These are phyloP conservation scores for Rhegmatorhina hoffmannsi DNA, from an alignment of 2,113 vertebrate genomes.

Conservation along the genomic window DNA sequence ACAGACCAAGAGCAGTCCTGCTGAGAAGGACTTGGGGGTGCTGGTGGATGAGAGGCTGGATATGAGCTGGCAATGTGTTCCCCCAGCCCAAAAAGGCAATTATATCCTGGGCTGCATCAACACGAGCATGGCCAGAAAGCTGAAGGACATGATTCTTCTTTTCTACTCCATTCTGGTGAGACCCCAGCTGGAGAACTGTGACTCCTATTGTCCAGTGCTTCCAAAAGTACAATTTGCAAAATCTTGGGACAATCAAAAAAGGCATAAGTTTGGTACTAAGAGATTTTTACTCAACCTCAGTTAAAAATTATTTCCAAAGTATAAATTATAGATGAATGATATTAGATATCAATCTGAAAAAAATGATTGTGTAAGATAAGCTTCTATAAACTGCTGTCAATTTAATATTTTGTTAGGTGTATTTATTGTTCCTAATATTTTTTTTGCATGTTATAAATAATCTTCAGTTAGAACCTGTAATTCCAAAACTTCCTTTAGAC, in stretches of 20 bases:
- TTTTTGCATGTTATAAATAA: neutral
- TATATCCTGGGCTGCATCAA: accelerated
- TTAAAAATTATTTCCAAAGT: neutral
- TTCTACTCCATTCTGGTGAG: neutral
- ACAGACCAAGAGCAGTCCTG: accelerated
- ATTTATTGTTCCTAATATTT: neutral
- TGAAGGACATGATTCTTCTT: accelerated
- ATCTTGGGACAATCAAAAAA: neutral
- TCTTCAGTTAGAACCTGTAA: neutral
- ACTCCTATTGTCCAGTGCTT: neutral
- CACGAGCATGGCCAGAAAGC: accelerated
- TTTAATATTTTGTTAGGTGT: neutral
- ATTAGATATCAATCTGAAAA: neutral
- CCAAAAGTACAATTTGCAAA: neutral
- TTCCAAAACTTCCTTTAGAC: neutral
- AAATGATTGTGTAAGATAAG: neutral
- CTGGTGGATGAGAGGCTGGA: neutral
- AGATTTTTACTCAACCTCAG: neutral
- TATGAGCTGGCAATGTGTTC: accelerated
- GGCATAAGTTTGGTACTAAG: neutral
- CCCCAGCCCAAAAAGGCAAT: accelerated
- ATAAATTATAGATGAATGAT: neutral
- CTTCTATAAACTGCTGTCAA: neutral
- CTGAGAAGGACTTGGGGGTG: too few relatives aligned
- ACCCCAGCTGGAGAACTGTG: neutral